A percentile compares a stretch with the other conserved stretches of the same genome.
These are phyloP conservation scores for Dryobota labecula DNA, from an alignment of 2,888 invertebrate genomes.

Conservation along the genomic window DNA sequence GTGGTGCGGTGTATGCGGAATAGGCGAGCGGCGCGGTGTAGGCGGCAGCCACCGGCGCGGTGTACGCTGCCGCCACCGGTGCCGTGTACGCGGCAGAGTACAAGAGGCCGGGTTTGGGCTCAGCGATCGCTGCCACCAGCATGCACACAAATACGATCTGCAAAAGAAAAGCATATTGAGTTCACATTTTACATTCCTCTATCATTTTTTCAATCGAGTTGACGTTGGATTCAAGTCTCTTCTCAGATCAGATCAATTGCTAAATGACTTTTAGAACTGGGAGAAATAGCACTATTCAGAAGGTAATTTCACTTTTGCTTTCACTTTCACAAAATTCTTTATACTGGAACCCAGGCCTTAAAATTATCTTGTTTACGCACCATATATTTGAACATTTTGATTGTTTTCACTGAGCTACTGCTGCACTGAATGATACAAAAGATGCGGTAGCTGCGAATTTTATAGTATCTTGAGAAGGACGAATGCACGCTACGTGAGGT, in stretches of 20 bases:
- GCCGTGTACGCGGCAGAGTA: conserved; percentile 76
- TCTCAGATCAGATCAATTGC: not conserved
- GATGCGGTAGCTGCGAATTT: conserved; percentile 60
- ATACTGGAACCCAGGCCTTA: not conserved
- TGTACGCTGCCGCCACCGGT: conserved; percentile 76
- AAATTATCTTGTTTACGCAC: conserved; percentile 73
- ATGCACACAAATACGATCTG: conserved; percentile 82
- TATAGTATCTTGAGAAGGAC: conserved; percentile 79
- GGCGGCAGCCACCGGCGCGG: conserved; percentile 69
- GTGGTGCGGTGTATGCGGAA: conserved; percentile 70
- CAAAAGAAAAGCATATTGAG: conserved; percentile 51
- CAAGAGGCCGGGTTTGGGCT: conserved; percentile 78
- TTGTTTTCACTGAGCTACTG: conserved; percentile 68
- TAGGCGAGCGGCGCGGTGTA: conserved; percentile 68
- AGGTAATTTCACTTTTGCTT: conserved; percentile 1
- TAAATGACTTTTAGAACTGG: not conserved
- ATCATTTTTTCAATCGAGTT: not conserved
- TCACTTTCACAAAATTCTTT: not conserved
- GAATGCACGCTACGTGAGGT: conserved; percentile 65
- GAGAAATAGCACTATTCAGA: not conserved
- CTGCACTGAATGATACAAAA: conserved; percentile 74
- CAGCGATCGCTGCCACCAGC: conserved; percentile 78
- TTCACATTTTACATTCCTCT: not conserved
- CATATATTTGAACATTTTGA: conserved; percentile 83
- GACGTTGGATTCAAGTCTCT: not conserved